Percentiles rank a stretch among this genome's conserved stretches.
Conservation (phyloP, 2,888 invertebrate genomes). For the Caenorhabditis sp. region DNA sequence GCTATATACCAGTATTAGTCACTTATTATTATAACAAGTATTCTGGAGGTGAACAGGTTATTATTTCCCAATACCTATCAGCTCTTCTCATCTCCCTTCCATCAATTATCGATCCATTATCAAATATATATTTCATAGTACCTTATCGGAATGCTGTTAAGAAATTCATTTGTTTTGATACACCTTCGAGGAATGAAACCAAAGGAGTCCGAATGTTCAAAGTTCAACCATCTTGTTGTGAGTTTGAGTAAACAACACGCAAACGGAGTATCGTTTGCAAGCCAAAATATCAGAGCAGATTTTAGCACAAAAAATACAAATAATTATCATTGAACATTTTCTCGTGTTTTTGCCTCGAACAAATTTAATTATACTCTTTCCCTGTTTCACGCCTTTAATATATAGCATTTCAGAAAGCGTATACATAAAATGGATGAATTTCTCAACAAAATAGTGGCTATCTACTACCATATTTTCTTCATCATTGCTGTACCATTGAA, state of each 20-base stretch:
- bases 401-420: no score
- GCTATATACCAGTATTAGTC: conserved; percentile 20
- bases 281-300: no score
- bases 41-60: conserved; percentile 10
- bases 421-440: not conserved
- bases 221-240: no score
- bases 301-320: no score
- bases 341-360: no score
- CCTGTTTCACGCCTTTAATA: no score
- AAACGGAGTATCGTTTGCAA: no score
- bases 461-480: not conserved
- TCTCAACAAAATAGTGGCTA: not conserved
- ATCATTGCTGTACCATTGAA: not conserved
- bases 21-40: conserved; percentile 20
- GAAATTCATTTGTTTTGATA: not conserved
- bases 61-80: conserved; percentile 16
- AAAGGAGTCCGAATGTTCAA: no score
- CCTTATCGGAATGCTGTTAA: not conserved
- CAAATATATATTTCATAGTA: conserved; percentile 10
- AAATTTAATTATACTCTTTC: no score
- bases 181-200: no score
- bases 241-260: no score
- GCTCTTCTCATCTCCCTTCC: conserved; percentile 9
- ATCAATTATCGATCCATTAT: conserved; percentile 10
- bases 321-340: no score